Base-by-base conservation (phyloP, 2,113 vertebrate species). In the Tyto alba region DNA sequence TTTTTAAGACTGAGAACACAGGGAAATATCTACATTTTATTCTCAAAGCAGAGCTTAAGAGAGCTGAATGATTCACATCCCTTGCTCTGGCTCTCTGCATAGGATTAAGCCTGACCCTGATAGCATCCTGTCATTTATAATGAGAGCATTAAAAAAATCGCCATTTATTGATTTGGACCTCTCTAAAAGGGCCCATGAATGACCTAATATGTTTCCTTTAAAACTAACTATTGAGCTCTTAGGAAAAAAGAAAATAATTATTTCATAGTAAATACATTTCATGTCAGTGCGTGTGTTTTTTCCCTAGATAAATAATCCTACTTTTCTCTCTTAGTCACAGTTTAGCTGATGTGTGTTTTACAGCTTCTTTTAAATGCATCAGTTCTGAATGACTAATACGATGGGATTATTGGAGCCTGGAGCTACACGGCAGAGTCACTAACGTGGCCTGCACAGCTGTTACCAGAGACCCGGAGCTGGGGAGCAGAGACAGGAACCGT, bases 301-400 rank as follows among this genome's bases (percentile, higher is more conserved):
- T 16, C 77, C 57, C 52, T 57, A 72, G 73, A 82, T 94, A 88
- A 94, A 91, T 72, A 85, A 92, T 89, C 80, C 57, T 80, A 6
- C 83, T 83, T 92, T 95, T 77, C 79, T 79, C 67, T 68, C 36
- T 77, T 84, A 68, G 74, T 89, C 90, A 52, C 79, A 71, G 87
- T 89, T 96, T 83, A 95, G 74, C 67, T 89, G 90, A 73, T 82
- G 67, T 85, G 92, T 95, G 86, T 88, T 97, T 89, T 96, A 96
- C 78, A 95, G 86, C 71, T 92, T 79, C 91, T 93, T 95, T 96
- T 93, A 92, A 95, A 55, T 0, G 1, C 76, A 88, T 15, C 71
- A 25, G 29, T 73, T 94, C 62, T 59, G 95, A 94, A 60, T 91
- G 79, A 86, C 72, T 88, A 90, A 94, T 78, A 38, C 2, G 2